phyloP scores from a whole-genome alignment of 2,888 invertebrate species.

The Parapristionchus giblindavisi region DNA sequence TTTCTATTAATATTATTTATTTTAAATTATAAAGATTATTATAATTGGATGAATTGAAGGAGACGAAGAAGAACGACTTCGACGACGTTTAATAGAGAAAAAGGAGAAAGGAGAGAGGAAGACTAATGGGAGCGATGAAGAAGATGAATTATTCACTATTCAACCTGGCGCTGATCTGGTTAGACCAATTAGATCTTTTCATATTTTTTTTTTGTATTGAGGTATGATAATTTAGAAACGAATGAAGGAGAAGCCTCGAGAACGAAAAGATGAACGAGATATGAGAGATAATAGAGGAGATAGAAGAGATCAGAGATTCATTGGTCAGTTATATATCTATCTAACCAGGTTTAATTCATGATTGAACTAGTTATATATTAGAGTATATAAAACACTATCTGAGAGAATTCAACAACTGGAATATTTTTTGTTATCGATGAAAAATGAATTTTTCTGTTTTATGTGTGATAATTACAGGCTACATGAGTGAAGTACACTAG shows the following conservation, averaged over 20 bases:
- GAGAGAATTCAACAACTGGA: too few species aligned
- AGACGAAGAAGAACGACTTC: conserved; percentile 37
- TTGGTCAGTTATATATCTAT: conserved; percentile 2
- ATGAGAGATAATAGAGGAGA: conserved; percentile 1
- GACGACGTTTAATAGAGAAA: conserved; percentile 37
- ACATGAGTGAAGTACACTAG: too few species aligned
- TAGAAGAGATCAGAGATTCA: conserved; percentile 20
- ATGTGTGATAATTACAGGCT: too few species aligned
- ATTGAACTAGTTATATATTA: too few species aligned
- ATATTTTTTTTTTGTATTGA: background rate
- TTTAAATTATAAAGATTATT: background rate
- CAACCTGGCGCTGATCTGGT: conserved; percentile 48
- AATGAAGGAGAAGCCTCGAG: conserved; percentile 24
- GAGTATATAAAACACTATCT: too few species aligned
- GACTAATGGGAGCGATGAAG: conserved; percentile 49
- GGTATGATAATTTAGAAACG: background rate
- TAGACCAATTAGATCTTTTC: background rate
- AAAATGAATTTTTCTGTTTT: too few species aligned
- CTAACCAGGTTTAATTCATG: too few species aligned
- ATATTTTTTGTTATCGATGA: too few species aligned
- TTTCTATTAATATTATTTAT: background rate
- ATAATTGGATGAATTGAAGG: background rate
- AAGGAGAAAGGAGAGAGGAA: conserved; percentile 40
- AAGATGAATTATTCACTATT: conserved; percentile 54
- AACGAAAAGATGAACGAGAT: conserved; percentile 28